Evolutionary conservation across 2,113 vertebrate genomes (phyloP).

Genomic region (Tenebrosternarchus preto): DNA sequence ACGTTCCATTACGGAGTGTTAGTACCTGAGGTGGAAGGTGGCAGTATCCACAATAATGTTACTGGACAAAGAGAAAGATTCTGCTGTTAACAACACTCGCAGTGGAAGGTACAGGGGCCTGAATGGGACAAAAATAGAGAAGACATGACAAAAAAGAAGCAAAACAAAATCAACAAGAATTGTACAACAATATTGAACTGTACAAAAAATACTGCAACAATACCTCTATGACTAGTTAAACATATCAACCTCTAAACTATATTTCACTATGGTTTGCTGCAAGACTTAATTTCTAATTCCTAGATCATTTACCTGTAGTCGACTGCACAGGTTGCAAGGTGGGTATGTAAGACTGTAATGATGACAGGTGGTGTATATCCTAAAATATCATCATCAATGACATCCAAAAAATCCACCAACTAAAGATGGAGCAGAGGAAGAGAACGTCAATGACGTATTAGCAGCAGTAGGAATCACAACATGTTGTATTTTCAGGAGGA

Average conservation of each 20-base stretch:
- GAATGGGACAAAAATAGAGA: slow-evolving; percentile 4
- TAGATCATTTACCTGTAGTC: slow-evolving; percentile 81
- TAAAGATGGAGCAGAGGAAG: slow-evolving; percentile 55
- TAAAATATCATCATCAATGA: slow-evolving; percentile 87
- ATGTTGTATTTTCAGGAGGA: no score
- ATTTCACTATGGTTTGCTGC: background rate
- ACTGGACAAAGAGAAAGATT: slow-evolving; percentile 90
- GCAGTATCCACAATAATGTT: slow-evolving; percentile 92
- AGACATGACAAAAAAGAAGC: background rate
- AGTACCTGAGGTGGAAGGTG: slow-evolving; percentile 89
- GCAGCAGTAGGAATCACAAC: no score
- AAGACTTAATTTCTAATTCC: background rate
- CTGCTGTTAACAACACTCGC: slow-evolving; percentile 81
- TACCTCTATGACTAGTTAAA: no score
- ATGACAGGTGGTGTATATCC: slow-evolving; percentile 85
- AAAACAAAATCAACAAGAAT: no score
- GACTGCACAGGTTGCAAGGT: slow-evolving; percentile 85
- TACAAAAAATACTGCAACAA: no score
- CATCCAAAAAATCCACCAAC: slow-evolving; percentile 88
- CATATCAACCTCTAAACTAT: no score
- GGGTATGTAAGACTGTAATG: slow-evolving; percentile 88
- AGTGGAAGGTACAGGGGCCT: slow-evolving; percentile 88
- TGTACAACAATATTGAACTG: no score
- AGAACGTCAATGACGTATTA: background rate
- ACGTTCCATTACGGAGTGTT: background rate